Evolutionary conservation across 2,888 invertebrate genomes (phyloP).

Genomic region (Leptinotarsa tumamoca): DNA sequence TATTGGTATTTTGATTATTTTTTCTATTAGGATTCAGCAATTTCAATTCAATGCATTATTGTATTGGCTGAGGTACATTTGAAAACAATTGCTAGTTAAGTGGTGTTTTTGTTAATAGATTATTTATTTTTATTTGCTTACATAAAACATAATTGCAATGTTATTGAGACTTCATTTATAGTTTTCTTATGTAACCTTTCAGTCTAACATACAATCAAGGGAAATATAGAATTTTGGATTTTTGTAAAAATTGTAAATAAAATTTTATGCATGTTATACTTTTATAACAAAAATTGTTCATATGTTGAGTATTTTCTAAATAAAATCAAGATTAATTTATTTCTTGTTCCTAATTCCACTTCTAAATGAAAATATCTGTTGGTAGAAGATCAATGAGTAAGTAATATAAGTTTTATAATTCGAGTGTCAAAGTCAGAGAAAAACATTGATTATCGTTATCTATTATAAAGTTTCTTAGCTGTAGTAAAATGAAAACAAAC

Average conservation of each 20-base stretch:
- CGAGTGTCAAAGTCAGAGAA: too few relatives aligned
- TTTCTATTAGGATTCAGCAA: background rate
- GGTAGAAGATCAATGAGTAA: background rate
- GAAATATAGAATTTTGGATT: conserved; percentile 25
- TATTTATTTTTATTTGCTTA: background rate
- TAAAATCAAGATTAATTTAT: conserved; percentile 39
- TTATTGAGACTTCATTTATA: background rate
- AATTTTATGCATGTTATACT: conserved; percentile 44
- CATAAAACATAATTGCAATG: background rate
- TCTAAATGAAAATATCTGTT: background rate
- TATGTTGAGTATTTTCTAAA: conserved; percentile 50
- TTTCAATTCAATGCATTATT: background rate
- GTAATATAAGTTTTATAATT: too few relatives aligned
- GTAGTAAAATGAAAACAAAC: too few relatives aligned
- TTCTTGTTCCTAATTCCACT: background rate
- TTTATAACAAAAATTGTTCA: conserved; percentile 48
- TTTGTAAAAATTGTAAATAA: conserved; percentile 47
- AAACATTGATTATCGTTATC: too few relatives aligned
- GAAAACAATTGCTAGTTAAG: conserved; percentile 37
- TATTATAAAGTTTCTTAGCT: too few relatives aligned
- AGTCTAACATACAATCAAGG: background rate
- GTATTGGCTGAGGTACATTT: conserved; percentile 40
- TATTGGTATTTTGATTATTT: background rate
- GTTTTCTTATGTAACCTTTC: conserved; percentile 1
- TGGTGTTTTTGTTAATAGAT: background rate